phyloP scores from a whole-genome alignment of 2,888 invertebrate species.

The Neria commutata region DNA sequence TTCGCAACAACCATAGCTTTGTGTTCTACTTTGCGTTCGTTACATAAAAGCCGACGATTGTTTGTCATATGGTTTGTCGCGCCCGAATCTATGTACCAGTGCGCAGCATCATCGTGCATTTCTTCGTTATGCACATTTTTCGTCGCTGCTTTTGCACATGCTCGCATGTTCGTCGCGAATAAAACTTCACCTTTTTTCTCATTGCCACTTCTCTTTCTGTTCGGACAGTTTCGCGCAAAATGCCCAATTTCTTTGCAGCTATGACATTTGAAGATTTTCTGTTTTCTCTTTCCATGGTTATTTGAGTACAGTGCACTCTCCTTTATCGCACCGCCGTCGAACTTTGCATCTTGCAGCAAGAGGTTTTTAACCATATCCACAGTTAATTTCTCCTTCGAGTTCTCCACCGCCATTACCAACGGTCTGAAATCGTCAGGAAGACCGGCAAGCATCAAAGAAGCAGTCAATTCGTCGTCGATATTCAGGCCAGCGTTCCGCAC shows the following conservation, averaged over 20 bases:
- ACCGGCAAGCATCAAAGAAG: constrained; percentile 27
- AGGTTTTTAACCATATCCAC: constrained; percentile 24
- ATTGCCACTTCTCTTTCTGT: constrained; percentile 14
- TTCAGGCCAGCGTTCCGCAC: constrained; percentile 27
- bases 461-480: constrained; percentile 30
- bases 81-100: constrained; percentile 25
- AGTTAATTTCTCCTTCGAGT: constrained; percentile 19
- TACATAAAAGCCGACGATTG: constrained; percentile 9
- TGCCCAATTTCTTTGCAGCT: constrained; percentile 25
- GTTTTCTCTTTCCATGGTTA: not conserved
- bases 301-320: constrained; percentile 21
- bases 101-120: constrained; percentile 17
- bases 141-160: no score
- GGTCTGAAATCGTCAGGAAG: constrained; percentile 24
- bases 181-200: constrained; percentile 1
- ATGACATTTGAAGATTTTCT: constrained; percentile 24
- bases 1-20: constrained; percentile 26
- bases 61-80: constrained; percentile 24
- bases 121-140: no score
- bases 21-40: constrained; percentile 4
- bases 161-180: constrained; percentile 22
- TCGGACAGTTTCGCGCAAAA: constrained; percentile 22
- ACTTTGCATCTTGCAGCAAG: constrained; percentile 27
- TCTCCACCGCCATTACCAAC: constrained; percentile 26
- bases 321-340: constrained; percentile 19